These are phyloP conservation scores for Pyrochroa serraticornis DNA, from an alignment of 2,888 invertebrate species.

Conservation along the genomic window DNA sequence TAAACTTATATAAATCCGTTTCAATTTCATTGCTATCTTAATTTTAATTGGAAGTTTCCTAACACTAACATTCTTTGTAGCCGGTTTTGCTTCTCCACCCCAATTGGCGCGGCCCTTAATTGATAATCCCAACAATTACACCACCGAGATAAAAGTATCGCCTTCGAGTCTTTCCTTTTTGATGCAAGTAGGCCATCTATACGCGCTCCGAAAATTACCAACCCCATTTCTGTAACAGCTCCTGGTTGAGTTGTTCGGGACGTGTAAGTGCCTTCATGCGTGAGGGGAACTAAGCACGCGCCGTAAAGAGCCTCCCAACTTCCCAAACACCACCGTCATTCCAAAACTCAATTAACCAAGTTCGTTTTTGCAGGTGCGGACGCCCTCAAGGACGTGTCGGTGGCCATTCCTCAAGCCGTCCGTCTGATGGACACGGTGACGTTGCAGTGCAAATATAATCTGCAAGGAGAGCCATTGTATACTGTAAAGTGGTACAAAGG, in stretches of 20 bases:
- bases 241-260: constrained; percentile 34
- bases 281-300: constrained; percentile 21
- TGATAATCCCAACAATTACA: constrained; percentile 21
- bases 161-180: neutral
- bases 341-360: constrained; percentile 21
- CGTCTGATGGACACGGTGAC: constrained; percentile 75
- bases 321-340: constrained; percentile 12
- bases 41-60: no score
- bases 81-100: constrained; percentile 5
- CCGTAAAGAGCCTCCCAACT: constrained; percentile 5
- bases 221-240: constrained; percentile 35
- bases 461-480: constrained; percentile 76
- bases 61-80: neutral
- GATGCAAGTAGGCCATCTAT: neutral
- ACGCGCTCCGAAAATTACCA: constrained; percentile 28
- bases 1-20: no score
- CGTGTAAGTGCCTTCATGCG: constrained; percentile 32
- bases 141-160: constrained; percentile 17
- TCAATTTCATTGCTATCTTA: no score
- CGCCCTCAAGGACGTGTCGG: constrained; percentile 71
- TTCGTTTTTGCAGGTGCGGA: constrained; percentile 59
- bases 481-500: constrained; percentile 86
- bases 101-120: constrained; percentile 13
- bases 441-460: constrained; percentile 75
- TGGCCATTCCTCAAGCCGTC: constrained; percentile 74